Evolutionary conservation across 2,888 invertebrate species (phyloP).

Genomic region (Drosophila ezoana): DNA sequence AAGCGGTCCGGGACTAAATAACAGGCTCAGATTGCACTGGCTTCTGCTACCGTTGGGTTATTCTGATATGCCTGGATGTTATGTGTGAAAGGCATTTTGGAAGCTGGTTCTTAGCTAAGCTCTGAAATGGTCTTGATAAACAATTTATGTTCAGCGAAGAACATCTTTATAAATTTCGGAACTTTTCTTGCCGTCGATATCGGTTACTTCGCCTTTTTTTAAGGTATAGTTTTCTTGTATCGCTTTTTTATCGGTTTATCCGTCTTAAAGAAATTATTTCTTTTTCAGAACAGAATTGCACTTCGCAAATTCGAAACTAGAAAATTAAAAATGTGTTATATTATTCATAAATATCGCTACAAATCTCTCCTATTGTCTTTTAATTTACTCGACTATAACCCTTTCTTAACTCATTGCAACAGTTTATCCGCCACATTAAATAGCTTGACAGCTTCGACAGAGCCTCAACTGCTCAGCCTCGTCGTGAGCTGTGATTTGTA

Average conservation of each 20-base stretch:
- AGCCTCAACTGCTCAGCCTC: background rate
- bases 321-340: no score
- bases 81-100: background rate
- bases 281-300: no score
- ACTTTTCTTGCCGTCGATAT: no score
- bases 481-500: background rate
- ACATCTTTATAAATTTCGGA: background rate
- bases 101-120: background rate
- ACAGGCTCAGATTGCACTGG: constrained; percentile 65
- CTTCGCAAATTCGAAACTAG: no score
- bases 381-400: background rate
- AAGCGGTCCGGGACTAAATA: constrained; percentile 57
- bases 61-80: background rate
- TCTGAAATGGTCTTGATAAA: background rate
- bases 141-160: background rate
- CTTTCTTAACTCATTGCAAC: background rate
- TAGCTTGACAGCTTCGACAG: background rate
- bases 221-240: no score
- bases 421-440: background rate
- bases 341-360: no score
- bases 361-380: no score
- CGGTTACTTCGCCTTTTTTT: no score
- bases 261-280: no score
- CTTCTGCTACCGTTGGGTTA: constrained; percentile 35
- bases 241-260: no score